A percentile compares a stretch with the other conserved stretches of the same genome.
Evolutionary conservation across 2,888 invertebrate genomes (phyloP).

Genomic region (Polyploca ridens): DNA sequence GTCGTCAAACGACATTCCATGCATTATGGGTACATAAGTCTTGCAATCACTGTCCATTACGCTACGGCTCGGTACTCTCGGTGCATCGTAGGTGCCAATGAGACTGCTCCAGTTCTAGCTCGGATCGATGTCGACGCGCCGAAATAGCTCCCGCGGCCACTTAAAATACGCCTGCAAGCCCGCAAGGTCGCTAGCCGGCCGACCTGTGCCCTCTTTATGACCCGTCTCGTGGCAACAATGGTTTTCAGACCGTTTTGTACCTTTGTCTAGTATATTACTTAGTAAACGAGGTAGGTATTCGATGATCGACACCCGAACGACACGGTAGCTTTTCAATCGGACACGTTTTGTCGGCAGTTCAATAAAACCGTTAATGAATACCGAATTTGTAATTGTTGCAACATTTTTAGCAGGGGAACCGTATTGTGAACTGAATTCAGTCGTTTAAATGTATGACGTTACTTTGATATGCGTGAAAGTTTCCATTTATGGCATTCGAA

Average conservation of each 20-base stretch:
- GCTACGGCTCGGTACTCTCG: constrained; percentile 25
- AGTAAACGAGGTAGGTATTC: constrained; percentile 20
- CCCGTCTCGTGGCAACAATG: constrained; percentile 28
- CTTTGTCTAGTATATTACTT: constrained; percentile 46
- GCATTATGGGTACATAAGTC: constrained; percentile 44
- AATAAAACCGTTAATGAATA: constrained; percentile 19
- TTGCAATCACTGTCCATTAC: constrained; percentile 60
- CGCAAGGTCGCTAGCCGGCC: constrained; percentile 67
- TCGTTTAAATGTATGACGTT: constrained; percentile 41
- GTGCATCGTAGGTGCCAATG: constrained; percentile 74
- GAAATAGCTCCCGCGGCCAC: constrained; percentile 69
- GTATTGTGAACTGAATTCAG: constrained; percentile 29
- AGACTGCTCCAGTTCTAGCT: constrained; percentile 67
- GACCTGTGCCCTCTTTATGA: constrained; percentile 69
- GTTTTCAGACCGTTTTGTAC: constrained; percentile 28
- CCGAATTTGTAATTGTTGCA: not conserved
- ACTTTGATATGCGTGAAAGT: constrained; percentile 46
- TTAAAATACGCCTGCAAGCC: constrained; percentile 67
- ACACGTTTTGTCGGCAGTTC: constrained; percentile 12
- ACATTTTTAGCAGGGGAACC: constrained; percentile 26
- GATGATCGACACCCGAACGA: not conserved
- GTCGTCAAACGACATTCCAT: constrained; percentile 29
- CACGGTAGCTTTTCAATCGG: constrained; percentile 14
- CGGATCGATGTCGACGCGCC: constrained; percentile 69
- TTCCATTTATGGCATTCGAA: constrained; percentile 52